Percentiles rank a stretch among this genome's conserved stretches.
Conservation (phyloP, 2,888 invertebrate genomes). For the Eledone cirrhosa region DNA sequence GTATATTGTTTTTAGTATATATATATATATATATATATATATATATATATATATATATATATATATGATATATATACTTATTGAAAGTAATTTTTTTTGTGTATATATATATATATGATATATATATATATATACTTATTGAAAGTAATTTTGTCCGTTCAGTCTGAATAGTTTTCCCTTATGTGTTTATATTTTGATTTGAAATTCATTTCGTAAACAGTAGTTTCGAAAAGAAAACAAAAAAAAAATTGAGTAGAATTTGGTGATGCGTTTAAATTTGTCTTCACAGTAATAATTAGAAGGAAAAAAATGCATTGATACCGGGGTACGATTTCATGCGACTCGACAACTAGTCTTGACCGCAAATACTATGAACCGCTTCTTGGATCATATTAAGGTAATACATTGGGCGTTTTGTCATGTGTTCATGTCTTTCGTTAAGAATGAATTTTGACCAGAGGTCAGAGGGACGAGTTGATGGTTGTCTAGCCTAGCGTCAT, state of each 20-base stretch:
- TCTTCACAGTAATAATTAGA: neutral
- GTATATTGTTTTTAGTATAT: no score
- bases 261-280: neutral
- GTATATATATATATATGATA: no score
- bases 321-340: constrained; percentile 24
- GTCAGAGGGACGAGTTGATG: constrained; percentile 58
- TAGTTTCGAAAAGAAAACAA: neutral
- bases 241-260: neutral
- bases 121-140: no score
- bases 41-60: no score
- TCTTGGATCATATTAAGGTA: constrained; percentile 28
- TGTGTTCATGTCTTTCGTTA: constrained; percentile 53
- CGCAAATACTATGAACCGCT: constrained; percentile 26
- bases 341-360: constrained; percentile 18
- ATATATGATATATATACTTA: no score
- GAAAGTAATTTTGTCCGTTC: no score
- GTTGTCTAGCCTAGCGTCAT: constrained; percentile 53
- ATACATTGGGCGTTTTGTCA: constrained; percentile 35
- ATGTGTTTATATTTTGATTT: neutral
- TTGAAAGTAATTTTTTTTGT: no score
- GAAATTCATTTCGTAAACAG: neutral
- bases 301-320: neutral
- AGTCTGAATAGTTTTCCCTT: neutral
- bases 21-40: no score
- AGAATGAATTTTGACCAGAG: constrained; percentile 43